Evolutionary conservation across 2,797 vertebrate genomes (phyloP), one percentile per base, ranked within the genome.

Genomic region (Neosilurus hyrtlii): DNA sequence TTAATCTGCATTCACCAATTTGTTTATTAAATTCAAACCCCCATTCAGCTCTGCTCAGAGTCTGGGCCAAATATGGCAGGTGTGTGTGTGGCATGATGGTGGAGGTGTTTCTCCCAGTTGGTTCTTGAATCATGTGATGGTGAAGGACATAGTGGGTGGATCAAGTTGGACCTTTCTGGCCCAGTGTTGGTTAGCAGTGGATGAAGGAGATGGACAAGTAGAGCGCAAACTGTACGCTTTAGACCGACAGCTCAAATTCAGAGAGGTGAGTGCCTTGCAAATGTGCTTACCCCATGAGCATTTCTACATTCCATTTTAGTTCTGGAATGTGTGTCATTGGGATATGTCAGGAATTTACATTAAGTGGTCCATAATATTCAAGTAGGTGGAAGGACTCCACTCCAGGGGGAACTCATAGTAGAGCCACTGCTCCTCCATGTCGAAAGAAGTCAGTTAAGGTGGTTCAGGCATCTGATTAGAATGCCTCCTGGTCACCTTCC

Each of bases 51-150:
- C 91, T 26, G 86, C 94, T 0, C 87, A 91, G 1, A 90, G 84
- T 57, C 91, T 96, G 84, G 96, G 96, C 18, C 82, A 88, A 0
- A 87, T 97, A 71, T 88, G 86, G 90, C 94, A 92, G 77, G 83
- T 96, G 86, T 91, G 91, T 78, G 89, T 96, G 83, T 97, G 96
- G 96, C 96, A 96, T 0, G 91, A 96, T 89, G 92, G 92, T 89
- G 86, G 87, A 2, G 96, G 96, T 56, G 74, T 86, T 5, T 93
- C 92, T 14, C 93, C 96, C 0, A 89, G 86, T 86, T 96, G 95
- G 94, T 96, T 93, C 80, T 65, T 97, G 56, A 93, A 91, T 83
- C 91, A 91, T 0, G 88, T 97, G 75, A 90, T 93, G 79, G 94
- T 96, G 61, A 91, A 87, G 80, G 93, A 96, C 87, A 79, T 92